These are phyloP conservation scores for Ruditapes philippinarum DNA, from an alignment of 1,140 invertebrate genomes.

Conservation along the genomic window DNA sequence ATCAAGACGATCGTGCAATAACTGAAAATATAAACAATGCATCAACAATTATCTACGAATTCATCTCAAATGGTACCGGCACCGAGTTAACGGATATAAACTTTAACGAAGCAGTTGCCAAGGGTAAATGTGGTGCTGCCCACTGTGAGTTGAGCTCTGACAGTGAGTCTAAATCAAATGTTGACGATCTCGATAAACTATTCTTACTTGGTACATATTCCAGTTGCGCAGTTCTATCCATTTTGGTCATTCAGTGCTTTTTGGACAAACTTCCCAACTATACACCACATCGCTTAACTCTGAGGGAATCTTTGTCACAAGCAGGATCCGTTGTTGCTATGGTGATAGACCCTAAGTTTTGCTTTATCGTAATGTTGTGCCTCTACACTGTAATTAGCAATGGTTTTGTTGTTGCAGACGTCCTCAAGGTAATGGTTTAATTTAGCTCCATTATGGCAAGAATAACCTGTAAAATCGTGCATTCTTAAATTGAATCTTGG, in stretches of 20 bases:
- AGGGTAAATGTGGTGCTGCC: constrained; percentile 58
- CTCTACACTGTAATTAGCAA: constrained; percentile 73
- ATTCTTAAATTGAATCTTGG: no score
- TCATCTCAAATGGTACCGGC: not conserved
- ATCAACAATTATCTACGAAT: not conserved
- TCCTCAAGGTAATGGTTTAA: constrained; percentile 71
- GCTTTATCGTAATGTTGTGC: constrained; percentile 70
- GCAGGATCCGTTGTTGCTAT: constrained; percentile 72
- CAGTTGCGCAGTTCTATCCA: constrained; percentile 66
- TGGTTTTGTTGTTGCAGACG: constrained; percentile 76
- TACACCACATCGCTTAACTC: not conserved
- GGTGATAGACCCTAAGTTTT: constrained; percentile 68
- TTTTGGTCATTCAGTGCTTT: constrained; percentile 72
- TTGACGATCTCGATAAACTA: constrained; percentile 68
- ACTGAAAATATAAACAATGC: no score
- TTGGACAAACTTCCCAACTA: constrained; percentile 73
- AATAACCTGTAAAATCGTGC: no score
- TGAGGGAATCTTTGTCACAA: constrained; percentile 64
- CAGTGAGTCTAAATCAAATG: constrained; percentile 3
- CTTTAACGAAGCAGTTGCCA: not conserved
- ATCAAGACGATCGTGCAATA: not conserved
- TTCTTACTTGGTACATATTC: constrained; percentile 78
- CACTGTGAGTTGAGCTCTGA: constrained; percentile 68
- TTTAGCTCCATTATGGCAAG: no score
- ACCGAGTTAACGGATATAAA: not conserved